phyloP scores from a whole-genome alignment of 2,797 vertebrate genomes.

The Aldrovandia affinis region DNA sequence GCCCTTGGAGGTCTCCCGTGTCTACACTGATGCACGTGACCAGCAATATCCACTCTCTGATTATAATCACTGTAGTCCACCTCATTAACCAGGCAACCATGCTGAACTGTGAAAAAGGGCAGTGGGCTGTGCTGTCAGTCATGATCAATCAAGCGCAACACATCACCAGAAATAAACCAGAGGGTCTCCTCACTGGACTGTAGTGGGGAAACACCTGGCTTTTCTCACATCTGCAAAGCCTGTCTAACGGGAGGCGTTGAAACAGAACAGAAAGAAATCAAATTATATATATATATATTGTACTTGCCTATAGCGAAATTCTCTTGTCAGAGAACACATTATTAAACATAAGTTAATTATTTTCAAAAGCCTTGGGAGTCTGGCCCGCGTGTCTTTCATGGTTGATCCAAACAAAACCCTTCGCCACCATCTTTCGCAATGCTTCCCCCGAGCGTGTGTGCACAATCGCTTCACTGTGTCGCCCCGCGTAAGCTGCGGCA shows the following conservation, averaged over 20 bases:
- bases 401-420: constrained; percentile 43
- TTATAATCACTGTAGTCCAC: constrained; percentile 76
- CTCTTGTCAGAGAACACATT: constrained; percentile 21
- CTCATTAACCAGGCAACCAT: constrained; percentile 80
- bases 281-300: constrained; percentile 19
- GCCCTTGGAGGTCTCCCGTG: constrained; percentile 65
- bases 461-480: constrained; percentile 63
- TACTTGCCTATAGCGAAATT: constrained; percentile 1
- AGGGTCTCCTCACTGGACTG: constrained; percentile 58
- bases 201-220: constrained; percentile 42
- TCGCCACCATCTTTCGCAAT: constrained; percentile 42
- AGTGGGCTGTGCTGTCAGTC: constrained; percentile 76
- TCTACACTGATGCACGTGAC: constrained; percentile 76
- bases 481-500: constrained; percentile 26
- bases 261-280: constrained; percentile 41
- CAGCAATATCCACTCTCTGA: constrained; percentile 75
- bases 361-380: constrained; percentile 32
- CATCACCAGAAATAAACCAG: constrained; percentile 70
- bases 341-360: constrained; percentile 36
- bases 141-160: constrained; percentile 74
- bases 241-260: constrained; percentile 34
- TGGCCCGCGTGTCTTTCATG: constrained; percentile 32
- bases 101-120: constrained; percentile 74
- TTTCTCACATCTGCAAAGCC: constrained; percentile 36
- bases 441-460: constrained; percentile 51